phyloP scores from a whole-genome alignment of 2,113 vertebrate genomes.

The Morone saxatilis region DNA sequence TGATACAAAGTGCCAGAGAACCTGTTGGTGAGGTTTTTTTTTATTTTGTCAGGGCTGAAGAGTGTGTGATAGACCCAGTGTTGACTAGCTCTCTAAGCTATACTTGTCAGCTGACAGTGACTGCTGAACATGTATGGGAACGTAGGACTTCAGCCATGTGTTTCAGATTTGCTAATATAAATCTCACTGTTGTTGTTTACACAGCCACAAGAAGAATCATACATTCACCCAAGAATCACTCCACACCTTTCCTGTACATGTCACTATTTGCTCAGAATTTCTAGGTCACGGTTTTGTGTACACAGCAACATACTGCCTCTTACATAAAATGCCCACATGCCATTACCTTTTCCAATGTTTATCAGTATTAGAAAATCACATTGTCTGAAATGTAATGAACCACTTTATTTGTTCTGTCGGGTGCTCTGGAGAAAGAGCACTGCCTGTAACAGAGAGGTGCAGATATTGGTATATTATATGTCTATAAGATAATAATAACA shows the following conservation, averaged over 20 bases:
- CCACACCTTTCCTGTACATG: neutral
- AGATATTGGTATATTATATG: neutral
- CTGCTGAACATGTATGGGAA: neutral
- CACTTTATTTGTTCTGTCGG: neutral
- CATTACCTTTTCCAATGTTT: neutral
- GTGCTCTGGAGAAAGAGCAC: neutral
- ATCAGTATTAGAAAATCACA: neutral
- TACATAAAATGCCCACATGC: neutral
- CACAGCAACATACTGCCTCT: neutral
- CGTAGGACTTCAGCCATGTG: neutral
- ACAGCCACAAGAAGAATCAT: neutral
- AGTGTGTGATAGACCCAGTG: neutral
- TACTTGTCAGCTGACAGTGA: conserved; percentile 47
- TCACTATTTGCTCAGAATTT: neutral
- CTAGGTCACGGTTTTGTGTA: too few species aligned
- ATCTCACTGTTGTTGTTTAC: neutral
- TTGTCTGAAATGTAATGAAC: neutral
- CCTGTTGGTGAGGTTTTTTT: conserved; percentile 3
- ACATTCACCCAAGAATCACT: neutral
- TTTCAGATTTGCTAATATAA: neutral
- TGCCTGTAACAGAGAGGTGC: neutral
- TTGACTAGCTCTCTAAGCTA: neutral
- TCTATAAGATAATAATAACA: neutral
- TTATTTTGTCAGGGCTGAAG: neutral
- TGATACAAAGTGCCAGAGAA: neutral